Percentiles rank a stretch among this genome's conserved stretches.
Conservation (phyloP, 2,113 vertebrate species). For the Callorhinus ursinus region DNA sequence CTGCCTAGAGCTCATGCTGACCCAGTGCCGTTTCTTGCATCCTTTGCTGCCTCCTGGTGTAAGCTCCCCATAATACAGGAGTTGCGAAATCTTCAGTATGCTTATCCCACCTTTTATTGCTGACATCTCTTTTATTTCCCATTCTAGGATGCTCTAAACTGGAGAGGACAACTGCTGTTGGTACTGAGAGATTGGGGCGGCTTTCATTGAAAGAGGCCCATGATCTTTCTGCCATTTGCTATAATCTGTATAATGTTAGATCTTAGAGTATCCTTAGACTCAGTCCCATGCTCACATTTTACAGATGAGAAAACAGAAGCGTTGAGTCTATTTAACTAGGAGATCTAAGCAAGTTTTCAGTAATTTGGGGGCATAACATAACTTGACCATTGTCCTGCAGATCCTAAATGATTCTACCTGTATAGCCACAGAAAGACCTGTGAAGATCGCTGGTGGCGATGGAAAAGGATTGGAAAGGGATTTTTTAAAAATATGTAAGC, state of each 20-base stretch:
- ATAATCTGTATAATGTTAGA: background rate
- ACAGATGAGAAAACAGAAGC: background rate
- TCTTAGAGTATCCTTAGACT: background rate
- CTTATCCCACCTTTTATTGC: background rate
- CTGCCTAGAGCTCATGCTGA: background rate
- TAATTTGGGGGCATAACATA: background rate
- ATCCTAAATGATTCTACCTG: background rate
- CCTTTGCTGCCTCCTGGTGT: conserved; percentile 47
- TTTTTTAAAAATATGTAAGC: background rate
- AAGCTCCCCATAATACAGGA: background rate
- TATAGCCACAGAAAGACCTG: background rate
- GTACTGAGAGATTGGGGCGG: background rate
- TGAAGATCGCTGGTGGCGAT: background rate
- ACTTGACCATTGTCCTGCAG: background rate
- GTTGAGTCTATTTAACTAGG: background rate
- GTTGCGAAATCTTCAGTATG: background rate
- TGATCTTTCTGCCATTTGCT: background rate
- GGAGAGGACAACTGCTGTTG: background rate
- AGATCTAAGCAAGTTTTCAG: background rate
- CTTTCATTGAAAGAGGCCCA: background rate
- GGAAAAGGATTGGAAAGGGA: background rate
- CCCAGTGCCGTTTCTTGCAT: background rate
- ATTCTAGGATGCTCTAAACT: background rate
- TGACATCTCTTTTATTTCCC: background rate
- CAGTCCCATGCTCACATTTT: background rate